Evolutionary conservation across 2,113 vertebrate species (phyloP), one percentile per base, ranked within the genome.

Genomic region (Ophiodon elongatus): DNA sequence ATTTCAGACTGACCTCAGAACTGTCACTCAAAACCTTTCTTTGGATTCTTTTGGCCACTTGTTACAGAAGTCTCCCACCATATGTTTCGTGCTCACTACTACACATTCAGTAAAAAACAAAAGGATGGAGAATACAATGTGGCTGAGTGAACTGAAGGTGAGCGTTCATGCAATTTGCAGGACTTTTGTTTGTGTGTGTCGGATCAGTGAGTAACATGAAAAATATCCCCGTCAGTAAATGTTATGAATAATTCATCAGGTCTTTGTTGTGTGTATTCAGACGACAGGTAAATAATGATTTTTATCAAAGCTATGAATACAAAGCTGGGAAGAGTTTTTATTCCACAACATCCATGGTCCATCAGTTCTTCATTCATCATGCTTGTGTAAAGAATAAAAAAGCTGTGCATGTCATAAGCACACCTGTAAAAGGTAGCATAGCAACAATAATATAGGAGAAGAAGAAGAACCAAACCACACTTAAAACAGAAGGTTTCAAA

Each of bases 1-100:
- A 65, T 29, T 47, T 76, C 56, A 45, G 2, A 31, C 50, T 37
- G 63, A 60, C 67, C 43, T 75, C 72, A 56, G 62, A 50, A 14
- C 39, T 29, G 50, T 72, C 71, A 54, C 59, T 70, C 50, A 19
- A 39, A n/a, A 37, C 37, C 9, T 35, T 23, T 65, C 59, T 19
- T 66, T 19, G 8, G 19, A 60, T 52, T 60, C 15, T 37, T 66
- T 15, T 25, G 10, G 67, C 41, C 33, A 62, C 52, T 76, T 33
- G 64, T 47, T 31, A 29, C 21, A 23, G 27, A 56, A 45, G 52
- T 56, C 56, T 23, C 9, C 2, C 43, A 41, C 29, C 56, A n/a
- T 47, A 64, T 65, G 64, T 47, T 57, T 47, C 3, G 21, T 27
- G 19, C 33, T n/a, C 35, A 39, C 47, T 6, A 39, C 1, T 19